Evolutionary conservation across 2,113 vertebrate genomes (phyloP).

Genomic region (Hipposideros armiger): DNA sequence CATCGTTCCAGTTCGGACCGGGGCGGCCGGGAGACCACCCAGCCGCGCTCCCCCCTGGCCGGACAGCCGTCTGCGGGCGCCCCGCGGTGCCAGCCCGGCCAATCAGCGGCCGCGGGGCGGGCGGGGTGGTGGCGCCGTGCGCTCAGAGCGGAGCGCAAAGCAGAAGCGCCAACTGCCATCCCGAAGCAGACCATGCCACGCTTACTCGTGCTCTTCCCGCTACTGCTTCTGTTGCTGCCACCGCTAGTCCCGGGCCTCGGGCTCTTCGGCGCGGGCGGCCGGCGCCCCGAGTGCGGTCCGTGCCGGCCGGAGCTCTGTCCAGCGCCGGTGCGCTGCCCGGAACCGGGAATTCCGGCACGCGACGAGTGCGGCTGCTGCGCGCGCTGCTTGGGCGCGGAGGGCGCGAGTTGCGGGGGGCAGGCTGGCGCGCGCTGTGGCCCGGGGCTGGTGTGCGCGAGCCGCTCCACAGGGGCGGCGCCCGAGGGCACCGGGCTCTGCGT

Average conservation of each 20-base stretch:
- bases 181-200: constrained; percentile 80
- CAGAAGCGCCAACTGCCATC: constrained; percentile 62
- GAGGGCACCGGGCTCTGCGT: constrained; percentile 86
- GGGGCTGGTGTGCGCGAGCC: constrained; percentile 85
- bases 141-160: constrained; percentile 39
- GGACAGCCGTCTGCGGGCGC: background rate
- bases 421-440: constrained; percentile 84
- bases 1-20: fast-evolving
- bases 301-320: constrained; percentile 80
- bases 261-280: background rate
- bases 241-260: background rate
- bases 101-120: constrained; percentile 79
- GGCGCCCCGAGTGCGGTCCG: constrained; percentile 69
- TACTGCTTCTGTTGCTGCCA: constrained; percentile 46
- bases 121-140: constrained; percentile 25
- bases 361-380: constrained; percentile 86
- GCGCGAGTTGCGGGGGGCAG: constrained; percentile 73
- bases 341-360: constrained; percentile 77
- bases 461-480: constrained; percentile 55
- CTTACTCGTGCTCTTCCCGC: constrained; percentile 31
- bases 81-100: constrained; percentile 66
- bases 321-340: constrained; percentile 66
- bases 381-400: constrained; percentile 83
- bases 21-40: background rate
- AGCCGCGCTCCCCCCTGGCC: fast-evolving